Evolutionary conservation across 2,113 vertebrate species (phyloP).

Genomic region (Thomomys bottae): DNA sequence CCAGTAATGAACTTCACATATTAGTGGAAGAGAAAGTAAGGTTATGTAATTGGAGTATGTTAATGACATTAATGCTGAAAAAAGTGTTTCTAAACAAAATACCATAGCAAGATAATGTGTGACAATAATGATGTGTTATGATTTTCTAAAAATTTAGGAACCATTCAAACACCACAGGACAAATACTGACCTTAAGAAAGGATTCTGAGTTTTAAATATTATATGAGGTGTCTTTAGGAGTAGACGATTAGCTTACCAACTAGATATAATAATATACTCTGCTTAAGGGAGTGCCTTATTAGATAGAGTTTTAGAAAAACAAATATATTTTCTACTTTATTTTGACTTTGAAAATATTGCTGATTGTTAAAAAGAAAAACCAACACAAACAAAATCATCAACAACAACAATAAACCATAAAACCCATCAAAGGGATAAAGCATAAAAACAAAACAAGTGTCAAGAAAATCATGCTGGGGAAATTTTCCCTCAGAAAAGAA

Average conservation of each 20-base stretch:
- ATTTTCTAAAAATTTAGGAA: conserved; percentile 5
- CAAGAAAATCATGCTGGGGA: background rate
- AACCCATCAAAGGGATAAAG: too few species aligned
- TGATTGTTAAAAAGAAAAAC: background rate
- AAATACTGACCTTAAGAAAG: background rate
- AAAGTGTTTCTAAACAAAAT: background rate
- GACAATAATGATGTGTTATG: background rate
- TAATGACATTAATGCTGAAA: background rate
- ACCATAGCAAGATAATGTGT: background rate
- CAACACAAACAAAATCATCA: too few species aligned
- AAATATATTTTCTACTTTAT: background rate
- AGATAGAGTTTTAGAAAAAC: background rate
- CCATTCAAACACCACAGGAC: background rate
- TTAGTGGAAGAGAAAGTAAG: background rate
- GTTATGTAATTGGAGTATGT: background rate
- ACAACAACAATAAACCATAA: too few species aligned
- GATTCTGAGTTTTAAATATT: background rate
- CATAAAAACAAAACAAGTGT: background rate
- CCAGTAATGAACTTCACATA: background rate
- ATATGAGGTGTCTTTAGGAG: background rate
- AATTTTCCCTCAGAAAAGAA: background rate
- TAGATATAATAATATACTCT: background rate
- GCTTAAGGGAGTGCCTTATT: background rate
- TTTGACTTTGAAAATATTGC: background rate
- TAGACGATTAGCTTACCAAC: background rate